Percentiles rank a stretch among this genome's conserved stretches.
Evolutionary conservation across 2,797 vertebrate genomes (phyloP).

Genomic region (Coregonus sp.): DNA sequence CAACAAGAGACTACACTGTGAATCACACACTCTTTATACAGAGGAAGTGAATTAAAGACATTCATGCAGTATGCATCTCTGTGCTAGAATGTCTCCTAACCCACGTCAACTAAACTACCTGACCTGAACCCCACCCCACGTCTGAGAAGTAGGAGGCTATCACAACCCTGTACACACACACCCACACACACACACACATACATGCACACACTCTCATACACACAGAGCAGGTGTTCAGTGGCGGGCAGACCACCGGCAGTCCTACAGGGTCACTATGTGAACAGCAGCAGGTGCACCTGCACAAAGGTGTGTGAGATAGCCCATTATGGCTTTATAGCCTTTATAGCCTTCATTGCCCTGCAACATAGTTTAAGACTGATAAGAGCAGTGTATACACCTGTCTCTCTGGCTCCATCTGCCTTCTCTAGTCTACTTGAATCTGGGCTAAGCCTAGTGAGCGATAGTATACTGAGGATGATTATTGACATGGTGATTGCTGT

Average conservation of each 20-base stretch:
- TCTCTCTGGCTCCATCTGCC: conserved; percentile 15
- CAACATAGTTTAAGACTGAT: conserved; percentile 6
- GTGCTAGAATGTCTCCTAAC: background rate
- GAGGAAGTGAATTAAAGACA: background rate
- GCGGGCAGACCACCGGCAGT: conserved; percentile 1
- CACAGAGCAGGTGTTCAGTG: conserved; percentile 44
- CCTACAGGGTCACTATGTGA: conserved; percentile 38
- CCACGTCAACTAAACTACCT: conserved; percentile 19
- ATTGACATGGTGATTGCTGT: background rate
- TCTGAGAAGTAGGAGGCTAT: conserved; percentile 19
- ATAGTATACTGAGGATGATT: background rate
- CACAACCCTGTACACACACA: conserved; percentile 2
- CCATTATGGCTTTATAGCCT: conserved; percentile 31
- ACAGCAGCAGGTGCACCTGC: conserved; percentile 45
- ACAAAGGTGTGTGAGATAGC: conserved; percentile 54
- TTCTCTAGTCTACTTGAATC: background rate
- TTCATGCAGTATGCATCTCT: background rate
- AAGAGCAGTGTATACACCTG: conserved; percentile 1
- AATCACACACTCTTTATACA: background rate
- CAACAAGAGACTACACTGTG: background rate
- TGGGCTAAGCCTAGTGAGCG: background rate
- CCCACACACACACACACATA: conserved; percentile 1
- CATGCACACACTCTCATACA: conserved; percentile 8
- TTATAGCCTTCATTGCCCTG: conserved; percentile 34
- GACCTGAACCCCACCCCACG: background rate